phyloP scores from a whole-genome alignment of 2,113 vertebrate genomes.

The Hydrolagus affinis region DNA sequence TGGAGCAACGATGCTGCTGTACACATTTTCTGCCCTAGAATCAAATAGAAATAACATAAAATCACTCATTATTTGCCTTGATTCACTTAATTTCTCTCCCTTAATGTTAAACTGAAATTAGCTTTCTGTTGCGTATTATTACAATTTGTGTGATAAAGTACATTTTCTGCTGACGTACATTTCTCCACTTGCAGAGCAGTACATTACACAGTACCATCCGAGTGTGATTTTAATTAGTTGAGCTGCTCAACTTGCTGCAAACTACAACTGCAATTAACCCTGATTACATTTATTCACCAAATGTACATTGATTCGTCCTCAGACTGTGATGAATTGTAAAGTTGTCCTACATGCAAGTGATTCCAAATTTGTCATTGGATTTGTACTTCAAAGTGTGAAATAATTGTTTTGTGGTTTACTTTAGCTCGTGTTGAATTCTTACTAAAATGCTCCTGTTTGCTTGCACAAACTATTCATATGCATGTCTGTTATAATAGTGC shows the following conservation, averaged over 20 bases:
- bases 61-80: not conserved
- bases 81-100: not conserved
- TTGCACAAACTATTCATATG: not conserved
- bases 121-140: not conserved
- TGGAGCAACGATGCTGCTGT: constrained; percentile 5
- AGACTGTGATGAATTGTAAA: not conserved
- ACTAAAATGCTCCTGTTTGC: not conserved
- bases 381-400: constrained; percentile 2
- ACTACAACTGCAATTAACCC: not conserved
- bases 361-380: not conserved
- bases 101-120: not conserved
- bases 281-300: not conserved
- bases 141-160: not conserved
- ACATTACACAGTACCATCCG: too few relatives aligned
- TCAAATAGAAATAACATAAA: not conserved
- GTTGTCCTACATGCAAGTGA: not conserved
- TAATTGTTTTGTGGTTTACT: constrained; percentile 7
- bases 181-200: not conserved
- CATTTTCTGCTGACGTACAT: not conserved
- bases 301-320: not conserved
- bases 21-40: not conserved
- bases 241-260: too few relatives aligned
- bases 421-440: too few relatives aligned
- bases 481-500: constrained; percentile 23
- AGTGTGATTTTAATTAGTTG: too few relatives aligned